Evolutionary conservation across 1,140 invertebrate genomes (phyloP), one percentile per base, ranked within the genome.

Genomic region (Drosophila tsacasi): DNA sequence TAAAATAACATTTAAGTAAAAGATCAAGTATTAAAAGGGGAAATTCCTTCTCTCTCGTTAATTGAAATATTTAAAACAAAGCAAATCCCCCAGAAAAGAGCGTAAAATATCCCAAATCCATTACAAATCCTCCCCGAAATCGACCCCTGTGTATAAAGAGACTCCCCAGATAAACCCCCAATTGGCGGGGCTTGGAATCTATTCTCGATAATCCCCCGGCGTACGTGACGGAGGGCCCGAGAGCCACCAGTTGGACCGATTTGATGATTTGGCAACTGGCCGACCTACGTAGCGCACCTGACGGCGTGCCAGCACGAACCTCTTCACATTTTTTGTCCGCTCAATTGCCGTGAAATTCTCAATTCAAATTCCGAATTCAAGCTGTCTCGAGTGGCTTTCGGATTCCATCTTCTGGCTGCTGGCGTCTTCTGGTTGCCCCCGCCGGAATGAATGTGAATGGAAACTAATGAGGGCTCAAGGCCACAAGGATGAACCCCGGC

Each of bases 381-480:
- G 83, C n/a, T 21, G 74, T 81, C 77, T 84, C 76, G 55, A 84
- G 81, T 76, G 68, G 42, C 30, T 67, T 72, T 46, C 55, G 59
- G n/a, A 42, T 19, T 19, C n/a, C 9, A 42, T n/a, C 13, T 21
- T 5, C 57, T 5, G 9, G 27, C 23, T 30, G 25, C 25, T 27
- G 27, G 27, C 27, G 27, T 6, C 27, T 30, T 30, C 27, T 30
- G 30, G 30, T 19, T 15, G 32, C 21, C 21, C 17, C 40, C 15
- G 25, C 37, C 39, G 27, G 25, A 30, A 2, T 44, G 37, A 57
- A 39, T 39, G 71, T 74, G 71, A 74, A 74, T 74, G 71, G 68
- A 40, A 77, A 71, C 80, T 82, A 82, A 85, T 86, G 64, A 82
- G 68, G 71, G 68, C 50, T 85, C 83, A 85, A 85, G 83, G 83